These are phyloP conservation scores for Eriosoma lanigerum DNA, from an alignment of 1,140 invertebrate genomes.

Conservation along the genomic window DNA sequence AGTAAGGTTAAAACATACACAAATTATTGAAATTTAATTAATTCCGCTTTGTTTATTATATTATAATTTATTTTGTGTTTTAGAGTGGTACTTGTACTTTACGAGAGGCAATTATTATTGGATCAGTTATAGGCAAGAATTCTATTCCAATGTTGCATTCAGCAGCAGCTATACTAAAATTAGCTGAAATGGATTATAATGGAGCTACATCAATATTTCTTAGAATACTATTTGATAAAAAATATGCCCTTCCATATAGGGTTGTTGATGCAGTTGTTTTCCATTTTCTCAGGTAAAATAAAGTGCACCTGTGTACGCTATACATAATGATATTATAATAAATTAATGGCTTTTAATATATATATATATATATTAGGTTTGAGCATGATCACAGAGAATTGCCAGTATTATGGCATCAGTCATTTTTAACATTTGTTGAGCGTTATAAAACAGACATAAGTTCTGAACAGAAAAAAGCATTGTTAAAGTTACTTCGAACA, in stretches of 20 bases:
- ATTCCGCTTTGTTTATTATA: not conserved
- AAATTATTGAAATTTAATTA: not conserved
- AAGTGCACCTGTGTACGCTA: too few species aligned
- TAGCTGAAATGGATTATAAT: constrained; percentile 96
- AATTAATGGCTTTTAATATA: too few species aligned
- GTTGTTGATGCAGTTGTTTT: constrained; percentile 95
- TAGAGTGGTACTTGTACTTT: constrained; percentile 90
- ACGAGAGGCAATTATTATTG: constrained; percentile 92
- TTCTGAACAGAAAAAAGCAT: constrained; percentile 84
- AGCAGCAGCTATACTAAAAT: constrained; percentile 89
- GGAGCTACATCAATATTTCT: constrained; percentile 97
- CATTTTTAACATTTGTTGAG: constrained; percentile 90
- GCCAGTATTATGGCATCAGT: constrained; percentile 97
- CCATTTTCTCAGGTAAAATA: constrained; percentile 82
- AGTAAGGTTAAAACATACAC: constrained; percentile 59
- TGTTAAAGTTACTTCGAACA: constrained; percentile 75
- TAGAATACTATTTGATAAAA: constrained; percentile 93
- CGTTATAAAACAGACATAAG: constrained; percentile 94
- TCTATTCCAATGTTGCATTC: constrained; percentile 97
- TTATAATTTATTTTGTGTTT: constrained; percentile 53
- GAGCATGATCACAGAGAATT: constrained; percentile 77
- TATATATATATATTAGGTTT: constrained; percentile 67
- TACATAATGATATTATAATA: too few species aligned
- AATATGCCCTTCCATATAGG: constrained; percentile 94
- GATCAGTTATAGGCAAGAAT: constrained; percentile 86